Conservation (phyloP, 2,113 vertebrate species). For the Pluvialis apricaria region DNA sequence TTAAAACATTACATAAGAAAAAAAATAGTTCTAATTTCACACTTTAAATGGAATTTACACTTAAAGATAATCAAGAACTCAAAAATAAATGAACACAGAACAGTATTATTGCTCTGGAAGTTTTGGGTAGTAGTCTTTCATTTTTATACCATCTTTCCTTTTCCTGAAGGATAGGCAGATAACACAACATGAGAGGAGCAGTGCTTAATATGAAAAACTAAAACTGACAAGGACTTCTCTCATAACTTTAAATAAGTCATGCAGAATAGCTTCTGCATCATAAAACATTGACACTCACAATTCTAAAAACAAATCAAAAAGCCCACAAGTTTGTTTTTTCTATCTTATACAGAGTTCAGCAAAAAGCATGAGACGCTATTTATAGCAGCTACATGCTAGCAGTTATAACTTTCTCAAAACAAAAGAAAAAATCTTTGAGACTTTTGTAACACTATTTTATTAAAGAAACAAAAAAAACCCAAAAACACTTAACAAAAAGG, state of each 20-base stretch:
- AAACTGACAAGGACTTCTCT: slow-evolving; percentile 3
- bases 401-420: neutral
- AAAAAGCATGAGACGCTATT: neutral
- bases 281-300: neutral
- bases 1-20: neutral
- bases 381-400: neutral
- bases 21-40: neutral
- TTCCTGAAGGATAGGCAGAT: neutral
- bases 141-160: neutral
- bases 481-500: neutral
- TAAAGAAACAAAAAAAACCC: neutral
- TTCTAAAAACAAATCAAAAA: neutral
- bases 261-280: neutral
- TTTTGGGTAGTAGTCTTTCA: neutral
- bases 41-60: neutral
- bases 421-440: neutral
- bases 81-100: neutral
- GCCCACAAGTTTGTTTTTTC: neutral
- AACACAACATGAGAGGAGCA: neutral
- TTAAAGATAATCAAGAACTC: neutral
- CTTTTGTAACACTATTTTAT: neutral
- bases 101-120: neutral
- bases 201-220: slow-evolving; percentile 21
- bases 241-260: slow-evolving; percentile 37
- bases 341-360: neutral